Evolutionary conservation across 2,113 vertebrate species (phyloP), one percentile per base, ranked within the genome.

Genomic region (Xerus inauris): DNA sequence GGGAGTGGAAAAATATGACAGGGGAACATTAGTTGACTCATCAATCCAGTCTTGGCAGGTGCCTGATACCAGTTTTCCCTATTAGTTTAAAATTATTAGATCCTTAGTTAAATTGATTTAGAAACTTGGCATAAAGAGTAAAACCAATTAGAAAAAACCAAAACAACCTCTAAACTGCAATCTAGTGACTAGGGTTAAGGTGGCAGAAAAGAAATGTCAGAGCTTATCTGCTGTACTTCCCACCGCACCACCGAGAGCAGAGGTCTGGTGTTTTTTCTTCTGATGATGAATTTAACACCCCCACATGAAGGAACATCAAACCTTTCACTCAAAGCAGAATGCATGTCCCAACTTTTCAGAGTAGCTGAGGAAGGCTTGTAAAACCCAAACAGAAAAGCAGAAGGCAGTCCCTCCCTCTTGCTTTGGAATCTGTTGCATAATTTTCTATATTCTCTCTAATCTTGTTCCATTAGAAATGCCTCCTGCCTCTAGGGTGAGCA

Each of bases 151-250:
- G 85, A 79, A 87, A 86, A 93, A 75, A 92, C 47, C 32, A 93
- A 87, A 95, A 77, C n/a, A 90, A 49, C 7, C 22, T 88, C 35
- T 83, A 95, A 95, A 91, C 93, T 75, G 7, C 93, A 92, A 62
- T 95, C 85, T 90, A 81, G 71, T 6, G 6, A 87, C 67, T 20
- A 76, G 87, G 57, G 64, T 40, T 51, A 75, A 94, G 59, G 57
- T 90, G 67, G 65, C 42, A 93, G 81, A 67, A 85, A 30, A 85
- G 80, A 90, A 93, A 91, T 73, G 81, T 89, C 81, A 95, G 82
- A 77, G 94, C 45, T 64, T 67, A 87, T 38, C 91, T 92, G 49
- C 65, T 88, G 51, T 62, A 57, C 94, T 96, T 96, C 82, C 82
- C 0, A 5, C 28, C 38, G 20, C 5, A 17, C 20, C 26, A 8